Base-by-base conservation (phyloP, 1,140 invertebrate genomes). In the Orussus abietinus region DNA sequence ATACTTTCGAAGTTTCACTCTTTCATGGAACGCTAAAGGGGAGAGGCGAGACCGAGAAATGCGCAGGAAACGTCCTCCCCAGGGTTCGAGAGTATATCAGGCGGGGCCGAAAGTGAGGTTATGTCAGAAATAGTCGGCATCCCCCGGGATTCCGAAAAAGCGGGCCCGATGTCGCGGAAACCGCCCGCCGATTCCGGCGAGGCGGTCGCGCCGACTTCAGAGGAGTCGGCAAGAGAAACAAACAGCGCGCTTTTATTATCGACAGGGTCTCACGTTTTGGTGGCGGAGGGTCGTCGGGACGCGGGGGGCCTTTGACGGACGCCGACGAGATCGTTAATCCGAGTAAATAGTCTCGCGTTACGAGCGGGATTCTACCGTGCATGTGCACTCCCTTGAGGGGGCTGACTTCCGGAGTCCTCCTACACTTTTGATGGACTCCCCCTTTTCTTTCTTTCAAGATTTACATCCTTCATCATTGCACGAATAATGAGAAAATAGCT, bases 221-320 rank as follows among this genome's bases (percentile, higher is more conserved):
- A 36, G 34, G 18, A 15, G 34, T 19, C 34, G 34, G 34, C 15
- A 36, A 36, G 18, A 11, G 15, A 36, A 36, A 36, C 34, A 36
- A 36, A 36, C 34, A 36, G 21, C 34, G 15, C 18, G 7, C 34
- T 36, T 36, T 36, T 36, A 36, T 36, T 36, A 36, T 36, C 34
- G 18, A 36, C 34, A 36, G 21, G 21, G 34, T 3, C 18, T 20
- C 18, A 19, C 18, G 17, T 36, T 36, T 19, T 36, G 17, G 18
- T 19, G 34, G n/a, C 21, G 34, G 21, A n/a, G 22, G 22, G 22
- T 7, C 6, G 22, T 7, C n/a, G 22, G 22, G 6, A n/a, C 22
- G 6, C 22, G 6, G 6, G 22, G 6, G 22, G n/a, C 6, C 22
- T 25, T 25, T 25, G 22, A 25, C 22, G 22, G n/a, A n/a, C n/a